Evolutionary conservation across 2,797 vertebrate genomes (phyloP).

Genomic region (Gymnoscopelus microlampas): DNA sequence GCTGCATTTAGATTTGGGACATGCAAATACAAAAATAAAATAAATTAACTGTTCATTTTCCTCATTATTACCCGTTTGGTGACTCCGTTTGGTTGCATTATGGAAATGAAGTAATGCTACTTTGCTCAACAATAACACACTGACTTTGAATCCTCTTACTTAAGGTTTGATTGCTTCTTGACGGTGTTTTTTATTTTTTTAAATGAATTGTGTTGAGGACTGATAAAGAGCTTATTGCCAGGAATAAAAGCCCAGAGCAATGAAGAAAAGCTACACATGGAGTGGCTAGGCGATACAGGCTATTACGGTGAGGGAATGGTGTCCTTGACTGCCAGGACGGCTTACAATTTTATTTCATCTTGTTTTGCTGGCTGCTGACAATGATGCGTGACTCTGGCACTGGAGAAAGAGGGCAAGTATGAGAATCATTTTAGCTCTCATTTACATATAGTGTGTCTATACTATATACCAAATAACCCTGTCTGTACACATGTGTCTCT

Average conservation of each 20-base stretch:
- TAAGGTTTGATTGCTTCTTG: conserved; percentile 90
- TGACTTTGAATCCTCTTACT: conserved; percentile 91
- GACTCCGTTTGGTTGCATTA: conserved; percentile 80
- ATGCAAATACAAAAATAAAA: conserved; percentile 57
- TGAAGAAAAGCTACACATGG: conserved; percentile 87
- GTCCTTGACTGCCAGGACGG: conserved; percentile 88
- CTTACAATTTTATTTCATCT: conserved; percentile 90
- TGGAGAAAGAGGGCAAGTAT: conserved; percentile 79
- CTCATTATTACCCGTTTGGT: conserved; percentile 78
- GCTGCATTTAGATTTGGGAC: conserved; percentile 53
- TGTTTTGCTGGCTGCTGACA: conserved; percentile 86
- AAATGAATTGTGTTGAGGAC: conserved; percentile 90
- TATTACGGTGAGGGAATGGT: conserved; percentile 88
- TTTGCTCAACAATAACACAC: conserved; percentile 89
- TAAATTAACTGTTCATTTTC: conserved; percentile 76
- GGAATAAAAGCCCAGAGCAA: conserved; percentile 89
- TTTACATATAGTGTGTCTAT: conserved; percentile 77
- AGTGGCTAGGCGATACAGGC: conserved; percentile 87
- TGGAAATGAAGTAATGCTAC: conserved; percentile 85
- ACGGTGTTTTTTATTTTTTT: conserved; percentile 89
- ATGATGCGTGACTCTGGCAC: conserved; percentile 84
- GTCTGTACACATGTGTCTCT: conserved; percentile 15
- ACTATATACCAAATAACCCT: conserved; percentile 42
- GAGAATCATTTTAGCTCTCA: conserved; percentile 82
- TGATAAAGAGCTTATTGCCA: conserved; percentile 91